Conservation (phyloP, 2,888 invertebrate genomes). For the Drosophila cracens region DNA sequence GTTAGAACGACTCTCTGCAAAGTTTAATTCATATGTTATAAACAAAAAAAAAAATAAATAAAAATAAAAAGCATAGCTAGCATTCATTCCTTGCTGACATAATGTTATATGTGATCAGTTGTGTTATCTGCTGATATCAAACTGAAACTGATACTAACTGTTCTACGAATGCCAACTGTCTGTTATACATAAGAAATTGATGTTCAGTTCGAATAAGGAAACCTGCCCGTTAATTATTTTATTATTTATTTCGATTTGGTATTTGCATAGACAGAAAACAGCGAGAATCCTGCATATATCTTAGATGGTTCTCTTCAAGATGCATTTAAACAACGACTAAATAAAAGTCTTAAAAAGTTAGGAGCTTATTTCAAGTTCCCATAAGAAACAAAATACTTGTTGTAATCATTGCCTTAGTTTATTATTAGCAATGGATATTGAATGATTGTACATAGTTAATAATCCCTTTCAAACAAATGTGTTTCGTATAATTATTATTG, state of each 20-base stretch:
- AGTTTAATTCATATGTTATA: not conserved
- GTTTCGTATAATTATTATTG: conserved; percentile 6
- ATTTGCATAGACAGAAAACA: not conserved
- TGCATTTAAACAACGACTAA: not conserved
- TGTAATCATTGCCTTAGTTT: not conserved
- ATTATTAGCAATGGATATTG: conserved; percentile 4
- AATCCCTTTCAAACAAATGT: not conserved
- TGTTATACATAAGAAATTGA: conserved; percentile 35
- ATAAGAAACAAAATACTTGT: not conserved
- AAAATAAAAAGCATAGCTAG: not conserved
- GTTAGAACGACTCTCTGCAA: not conserved
- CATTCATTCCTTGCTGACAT: not conserved
- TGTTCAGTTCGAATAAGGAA: conserved; percentile 44
- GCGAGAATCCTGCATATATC: not conserved
- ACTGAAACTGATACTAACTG: conserved; percentile 10
- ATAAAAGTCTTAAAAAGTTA: not conserved
- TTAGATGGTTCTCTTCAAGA: not conserved
- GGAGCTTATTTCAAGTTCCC: not conserved
- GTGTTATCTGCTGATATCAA: not conserved
- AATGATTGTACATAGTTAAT: conserved; percentile 40
- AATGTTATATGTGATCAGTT: not conserved
- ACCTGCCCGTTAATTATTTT: conserved; percentile 36
- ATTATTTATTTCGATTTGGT: not conserved
- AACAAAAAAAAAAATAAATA: not conserved
- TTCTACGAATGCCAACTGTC: conserved; percentile 44